Evolutionary conservation across 2,113 vertebrate genomes (phyloP).

Genomic region (Vicugna pacos): DNA sequence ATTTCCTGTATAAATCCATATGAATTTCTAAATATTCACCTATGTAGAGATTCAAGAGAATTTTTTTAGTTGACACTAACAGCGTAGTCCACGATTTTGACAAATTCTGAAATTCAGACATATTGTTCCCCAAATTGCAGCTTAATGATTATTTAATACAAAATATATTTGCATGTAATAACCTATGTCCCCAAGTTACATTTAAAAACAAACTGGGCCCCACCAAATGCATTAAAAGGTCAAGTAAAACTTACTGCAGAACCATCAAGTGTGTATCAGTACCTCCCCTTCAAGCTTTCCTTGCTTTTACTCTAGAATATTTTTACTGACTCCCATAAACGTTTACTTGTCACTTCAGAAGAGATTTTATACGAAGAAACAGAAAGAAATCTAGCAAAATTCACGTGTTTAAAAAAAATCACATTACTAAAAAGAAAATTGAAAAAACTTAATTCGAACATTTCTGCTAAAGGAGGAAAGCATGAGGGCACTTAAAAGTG

Average conservation of each 20-base stretch:
- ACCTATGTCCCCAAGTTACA: background rate
- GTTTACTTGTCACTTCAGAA: background rate
- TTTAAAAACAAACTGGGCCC: background rate
- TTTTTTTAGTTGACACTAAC: background rate
- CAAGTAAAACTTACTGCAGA: background rate
- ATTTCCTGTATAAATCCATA: constrained; percentile 16
- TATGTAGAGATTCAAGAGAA: background rate
- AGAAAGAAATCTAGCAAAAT: background rate
- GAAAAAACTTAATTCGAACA: background rate
- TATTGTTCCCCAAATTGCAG: background rate
- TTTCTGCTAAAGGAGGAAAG: constrained; percentile 1
- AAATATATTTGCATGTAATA: background rate
- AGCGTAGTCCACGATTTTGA: background rate
- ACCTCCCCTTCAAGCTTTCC: background rate
- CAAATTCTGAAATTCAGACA: constrained; percentile 32
- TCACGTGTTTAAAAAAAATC: background rate
- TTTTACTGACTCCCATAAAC: constrained; percentile 13
- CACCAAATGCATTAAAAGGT: background rate
- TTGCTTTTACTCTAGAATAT: background rate
- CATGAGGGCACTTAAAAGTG: background rate
- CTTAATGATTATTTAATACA: constrained; percentile 27
- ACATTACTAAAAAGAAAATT: background rate
- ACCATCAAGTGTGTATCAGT: background rate
- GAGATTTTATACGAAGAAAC: background rate
- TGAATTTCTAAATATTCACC: constrained; percentile 2